Evolutionary conservation across 30 jellyfish, hydroid and myxozoan species (phyloP).

Genomic region (Aurelia coerulea): DNA sequence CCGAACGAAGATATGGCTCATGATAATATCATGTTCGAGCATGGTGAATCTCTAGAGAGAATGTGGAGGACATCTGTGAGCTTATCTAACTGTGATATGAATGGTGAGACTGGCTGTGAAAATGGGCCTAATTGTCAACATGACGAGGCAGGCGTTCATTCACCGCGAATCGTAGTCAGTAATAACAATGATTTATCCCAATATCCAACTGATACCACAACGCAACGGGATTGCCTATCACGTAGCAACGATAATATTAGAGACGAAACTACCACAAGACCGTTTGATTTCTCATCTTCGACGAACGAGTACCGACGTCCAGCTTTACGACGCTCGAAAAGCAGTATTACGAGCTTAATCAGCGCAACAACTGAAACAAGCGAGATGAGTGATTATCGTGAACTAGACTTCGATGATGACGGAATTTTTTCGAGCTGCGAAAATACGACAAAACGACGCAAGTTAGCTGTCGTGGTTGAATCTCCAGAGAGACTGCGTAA

Average conservation of each 20-base stretch:
- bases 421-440: neutral
- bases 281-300: neutral
- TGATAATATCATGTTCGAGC: neutral
- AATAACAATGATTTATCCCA: neutral
- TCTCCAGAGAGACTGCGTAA: slow-evolving; percentile 27
- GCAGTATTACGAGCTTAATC: slow-evolving; percentile 53
- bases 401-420: neutral
- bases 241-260: neutral
- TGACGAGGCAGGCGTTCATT: neutral
- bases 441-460: slow-evolving; percentile 12
- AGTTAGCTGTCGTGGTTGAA: slow-evolving; percentile 17
- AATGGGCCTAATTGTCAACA: neutral
- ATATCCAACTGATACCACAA: neutral
- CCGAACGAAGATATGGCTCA: slow-evolving; percentile 18
- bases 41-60: neutral
- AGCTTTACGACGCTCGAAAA: slow-evolving; percentile 41
- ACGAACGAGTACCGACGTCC: neutral
- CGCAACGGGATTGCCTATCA: neutral
- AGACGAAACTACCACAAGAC: neutral
- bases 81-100: neutral
- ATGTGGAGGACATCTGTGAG: neutral
- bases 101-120: neutral
- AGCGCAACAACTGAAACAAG: slow-evolving; percentile 33
- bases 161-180: neutral
- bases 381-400: slow-evolving; percentile 4